These are phyloP conservation scores for Paracentrotus lividus DNA, from an alignment of 53 echinoderm and acorn worm species.

Conservation along the genomic window DNA sequence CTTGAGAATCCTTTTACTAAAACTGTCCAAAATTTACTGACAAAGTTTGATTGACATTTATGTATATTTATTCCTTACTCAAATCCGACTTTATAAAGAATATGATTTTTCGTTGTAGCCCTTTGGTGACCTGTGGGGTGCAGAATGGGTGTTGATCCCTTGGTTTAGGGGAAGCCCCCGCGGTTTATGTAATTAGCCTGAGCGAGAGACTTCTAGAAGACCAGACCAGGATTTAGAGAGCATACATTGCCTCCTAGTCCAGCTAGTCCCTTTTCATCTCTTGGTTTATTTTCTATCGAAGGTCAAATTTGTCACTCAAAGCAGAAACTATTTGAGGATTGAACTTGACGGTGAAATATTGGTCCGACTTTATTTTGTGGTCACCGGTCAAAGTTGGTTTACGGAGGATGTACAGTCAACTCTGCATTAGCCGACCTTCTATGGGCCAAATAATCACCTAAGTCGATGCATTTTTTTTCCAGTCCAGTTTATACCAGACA, in stretches of 20 bases:
- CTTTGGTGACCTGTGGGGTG: neutral
- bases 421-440: too few species aligned
- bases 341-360: neutral
- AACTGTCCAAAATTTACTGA: too few species aligned
- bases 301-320: constrained; percentile 14
- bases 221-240: neutral
- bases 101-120: neutral
- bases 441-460: too few species aligned
- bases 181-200: constrained; percentile 12
- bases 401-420: too few species aligned
- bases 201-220: neutral
- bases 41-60: neutral
- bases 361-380: neutral
- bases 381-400: neutral
- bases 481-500: too few species aligned
- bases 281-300: constrained; percentile 12
- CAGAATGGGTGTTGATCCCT: neutral
- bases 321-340: neutral
- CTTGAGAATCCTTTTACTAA: neutral
- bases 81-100: neutral
- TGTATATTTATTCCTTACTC: neutral
- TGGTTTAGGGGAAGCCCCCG: neutral
- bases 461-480: too few species aligned
- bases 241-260: too few species aligned
- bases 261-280: neutral